Conservation (phyloP, 2,797 vertebrate species). For the Liparis tanakae region DNA sequence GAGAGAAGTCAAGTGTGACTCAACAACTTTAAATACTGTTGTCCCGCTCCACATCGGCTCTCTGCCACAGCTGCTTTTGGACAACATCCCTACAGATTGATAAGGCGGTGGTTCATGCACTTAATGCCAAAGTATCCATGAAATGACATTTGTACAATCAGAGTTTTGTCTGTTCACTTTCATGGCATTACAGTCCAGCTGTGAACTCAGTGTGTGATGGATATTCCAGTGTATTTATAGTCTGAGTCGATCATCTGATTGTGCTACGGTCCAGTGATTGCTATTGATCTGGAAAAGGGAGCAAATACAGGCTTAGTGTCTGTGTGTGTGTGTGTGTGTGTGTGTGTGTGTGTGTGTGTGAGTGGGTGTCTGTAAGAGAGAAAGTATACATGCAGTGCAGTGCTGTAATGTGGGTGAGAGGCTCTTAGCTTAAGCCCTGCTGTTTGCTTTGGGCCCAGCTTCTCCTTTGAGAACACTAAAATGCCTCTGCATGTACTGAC, state of each 20-base stretch:
- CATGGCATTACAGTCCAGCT: conserved; percentile 23
- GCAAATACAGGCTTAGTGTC: conserved; percentile 40
- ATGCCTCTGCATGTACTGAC: conserved; percentile 12
- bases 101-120: conserved; percentile 5
- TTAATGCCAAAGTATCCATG: conserved; percentile 14
- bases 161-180: conserved; percentile 37
- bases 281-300: conserved; percentile 74
- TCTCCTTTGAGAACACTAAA: conserved; percentile 39
- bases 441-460: conserved; percentile 36
- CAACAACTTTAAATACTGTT: conserved; percentile 30
- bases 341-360: conserved; percentile 16
- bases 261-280: conserved; percentile 67
- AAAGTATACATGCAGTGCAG: conserved; percentile 8
- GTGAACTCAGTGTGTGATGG: conserved; percentile 36
- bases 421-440: conserved; percentile 17
- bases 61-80: conserved; percentile 17
- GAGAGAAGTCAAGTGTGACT: conserved; percentile 47
- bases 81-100: conserved; percentile 10
- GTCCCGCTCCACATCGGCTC: not conserved
- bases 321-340: conserved; percentile 9
- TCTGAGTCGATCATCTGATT: conserved; percentile 62
- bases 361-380: conserved; percentile 14
- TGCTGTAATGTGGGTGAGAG: conserved; percentile 32
- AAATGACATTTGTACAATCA: conserved; percentile 12
- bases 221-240: conserved; percentile 69